Evolutionary conservation across 2,113 vertebrate genomes (phyloP).

Genomic region (Hydrolagus affinis): DNA sequence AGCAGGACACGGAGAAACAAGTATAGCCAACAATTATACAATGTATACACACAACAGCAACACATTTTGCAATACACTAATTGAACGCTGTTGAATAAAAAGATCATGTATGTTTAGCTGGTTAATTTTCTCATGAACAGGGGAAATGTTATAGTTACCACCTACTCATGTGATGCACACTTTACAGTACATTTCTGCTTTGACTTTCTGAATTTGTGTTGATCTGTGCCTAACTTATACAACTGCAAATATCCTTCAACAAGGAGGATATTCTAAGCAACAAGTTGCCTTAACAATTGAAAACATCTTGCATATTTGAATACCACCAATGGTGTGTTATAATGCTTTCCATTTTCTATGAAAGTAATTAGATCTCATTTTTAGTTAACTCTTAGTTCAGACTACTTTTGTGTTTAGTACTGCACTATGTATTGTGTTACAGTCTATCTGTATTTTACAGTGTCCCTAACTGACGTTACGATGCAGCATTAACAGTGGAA

Average conservation of each 20-base stretch:
- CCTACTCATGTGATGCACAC: background rate
- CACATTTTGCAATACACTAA: no score
- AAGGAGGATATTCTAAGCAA: background rate
- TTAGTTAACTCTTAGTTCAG: background rate
- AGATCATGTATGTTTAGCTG: no score
- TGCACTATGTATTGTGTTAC: background rate
- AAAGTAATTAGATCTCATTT: background rate
- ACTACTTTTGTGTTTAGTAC: background rate
- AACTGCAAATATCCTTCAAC: background rate
- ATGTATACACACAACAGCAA: no score
- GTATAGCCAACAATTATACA: no score
- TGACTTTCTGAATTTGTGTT: background rate
- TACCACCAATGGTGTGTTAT: background rate
- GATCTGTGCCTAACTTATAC: background rate
- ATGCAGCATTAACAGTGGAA: no score
- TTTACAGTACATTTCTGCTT: background rate
- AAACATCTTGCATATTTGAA: background rate
- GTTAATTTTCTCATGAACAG: background rate
- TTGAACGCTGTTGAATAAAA: no score
- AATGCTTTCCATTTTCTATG: background rate
- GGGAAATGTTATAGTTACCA: background rate
- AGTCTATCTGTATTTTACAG: background rate
- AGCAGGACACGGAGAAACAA: no score
- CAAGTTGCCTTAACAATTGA: conserved; percentile 17
- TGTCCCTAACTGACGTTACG: no score